Base-by-base conservation (phyloP, 1,140 invertebrate genomes). In the Ostrea edulis region DNA sequence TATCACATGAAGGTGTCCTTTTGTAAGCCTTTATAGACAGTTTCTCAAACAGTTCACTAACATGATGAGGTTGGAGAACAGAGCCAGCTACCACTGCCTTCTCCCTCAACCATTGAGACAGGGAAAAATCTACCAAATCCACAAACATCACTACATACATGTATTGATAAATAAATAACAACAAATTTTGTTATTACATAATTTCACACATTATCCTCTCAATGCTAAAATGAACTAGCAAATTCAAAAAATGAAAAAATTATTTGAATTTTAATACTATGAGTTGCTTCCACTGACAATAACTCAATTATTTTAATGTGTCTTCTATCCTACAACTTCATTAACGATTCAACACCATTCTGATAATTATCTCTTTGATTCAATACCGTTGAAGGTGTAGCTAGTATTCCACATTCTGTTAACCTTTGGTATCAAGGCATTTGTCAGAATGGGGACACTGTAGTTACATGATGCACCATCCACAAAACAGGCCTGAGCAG, bases 351-450 rank as follows among this genome's bases (percentile, higher is more conserved):
- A 44, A 44, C n/a, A 44, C 35, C 35, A 1, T 5, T 44, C 35
- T 44, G 35, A 44, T 44, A 44, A 44, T 44, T 17, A 62, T n/a
- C 22, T 25, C 25, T 35, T 81, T 22, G 12, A 81, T 81, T 81
- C 17, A 35, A 14, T 83, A 83, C 82, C 82, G 1, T 11, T 83
- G 17, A 53, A 52, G 8, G 82, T 25, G 8, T 83, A 87, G 4
- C 17, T 68, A n/a, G 53, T 81, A 65, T 87, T 55, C 86, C 86
- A 87, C 25, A 55, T 87, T 58, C 86, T 82, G 25, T 87, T 54
- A 25, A 81, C 52, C 35, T 87, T 82, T 35, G 86, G 86, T 14
- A 87, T 58, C 25, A 55, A 55, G 22, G 82, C 52, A 65, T 55
- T 83, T 20, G 77, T 58, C 22, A 87, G 81, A 54, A 87, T 77